Evolutionary conservation across 2,113 vertebrate genomes (phyloP), one percentile per base, ranked within the genome.

Genomic region (Arvicanthis niloticus): DNA sequence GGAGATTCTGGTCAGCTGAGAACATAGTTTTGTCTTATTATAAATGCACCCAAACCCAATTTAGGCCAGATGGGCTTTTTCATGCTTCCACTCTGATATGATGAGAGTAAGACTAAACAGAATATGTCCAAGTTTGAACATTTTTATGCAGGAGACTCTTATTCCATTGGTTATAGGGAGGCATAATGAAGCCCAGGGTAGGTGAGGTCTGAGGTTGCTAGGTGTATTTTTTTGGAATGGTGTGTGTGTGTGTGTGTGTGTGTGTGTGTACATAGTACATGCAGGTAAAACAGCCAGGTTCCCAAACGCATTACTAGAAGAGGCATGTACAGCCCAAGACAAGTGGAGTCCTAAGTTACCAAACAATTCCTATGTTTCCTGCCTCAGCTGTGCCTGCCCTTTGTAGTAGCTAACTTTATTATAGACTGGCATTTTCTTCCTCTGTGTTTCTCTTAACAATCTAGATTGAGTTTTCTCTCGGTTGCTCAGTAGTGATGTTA

Each of bases 171-270:
- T 22, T 67, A 67, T 10, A 86, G 42, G 34, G 26, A 34, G 17
- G 24, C 4, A 6, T 34, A 67, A 16, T 48, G 62, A 34, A 67
- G 10, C 62, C 40, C 15, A 45, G 13, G 21, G 29, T 31, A 67
- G 84, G 29, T 86, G 60, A 17, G 42, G 16, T 86, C 42, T 12
- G 11, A 86, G 42, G 84, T 86, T 67, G 17, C 10, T 86, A 67
- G 60, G 17, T 67, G 42, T 12, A 37, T 45, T 48, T 67, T 60
- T 48, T 86, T 48, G 16, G 62, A 37, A 48, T 67, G 29, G 1
- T 2, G 1, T 65, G 56, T 45, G 26, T 45, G 1, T 2, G 1
- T 65, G 1, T 2, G 1, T 65, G 1, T 2, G 1, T 65, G 1
- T 2, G 4, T 67, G 60, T 34, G 84, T 19, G 17, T 37, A 31